A percentile compares a stretch with the other conserved stretches of the same genome.
These are phyloP conservation scores for Silurus asotus DNA, from an alignment of 2,113 vertebrate genomes.

Conservation along the genomic window DNA sequence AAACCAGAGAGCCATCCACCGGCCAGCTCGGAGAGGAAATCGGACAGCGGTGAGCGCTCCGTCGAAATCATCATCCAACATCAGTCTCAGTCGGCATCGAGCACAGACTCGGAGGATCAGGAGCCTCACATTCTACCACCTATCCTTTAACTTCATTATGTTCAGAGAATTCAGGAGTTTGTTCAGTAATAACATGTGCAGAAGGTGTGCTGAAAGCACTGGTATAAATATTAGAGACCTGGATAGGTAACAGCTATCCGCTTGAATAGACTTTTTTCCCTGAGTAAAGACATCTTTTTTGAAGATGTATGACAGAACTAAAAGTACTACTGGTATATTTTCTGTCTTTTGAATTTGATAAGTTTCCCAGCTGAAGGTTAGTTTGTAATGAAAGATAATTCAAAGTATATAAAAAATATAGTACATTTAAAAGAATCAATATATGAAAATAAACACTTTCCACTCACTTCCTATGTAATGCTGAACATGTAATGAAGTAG, in stretches of 20 bases:
- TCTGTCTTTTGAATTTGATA: background rate
- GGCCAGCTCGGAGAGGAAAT: conserved; percentile 8
- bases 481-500: too few species aligned
- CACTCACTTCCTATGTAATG: too few species aligned
- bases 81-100: conserved; percentile 60
- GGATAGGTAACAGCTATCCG: background rate
- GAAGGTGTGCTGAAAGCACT: background rate
- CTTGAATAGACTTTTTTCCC: background rate
- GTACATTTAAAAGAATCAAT: background rate
- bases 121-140: conserved; percentile 61
- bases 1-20: conserved; percentile 32
- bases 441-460: background rate
- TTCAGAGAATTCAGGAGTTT: background rate
- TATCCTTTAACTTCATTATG: conserved; percentile 53
- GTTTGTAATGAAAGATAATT: background rate
- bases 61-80: conserved; percentile 73
- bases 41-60: conserved; percentile 60
- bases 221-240: background rate
- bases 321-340: background rate
- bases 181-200: background rate
- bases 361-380: background rate
- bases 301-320: background rate
- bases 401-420: background rate
- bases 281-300: background rate
- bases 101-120: conserved; percentile 56